Conservation (phyloP, 2,888 invertebrate species). For the Synergus gifuensis region DNA sequence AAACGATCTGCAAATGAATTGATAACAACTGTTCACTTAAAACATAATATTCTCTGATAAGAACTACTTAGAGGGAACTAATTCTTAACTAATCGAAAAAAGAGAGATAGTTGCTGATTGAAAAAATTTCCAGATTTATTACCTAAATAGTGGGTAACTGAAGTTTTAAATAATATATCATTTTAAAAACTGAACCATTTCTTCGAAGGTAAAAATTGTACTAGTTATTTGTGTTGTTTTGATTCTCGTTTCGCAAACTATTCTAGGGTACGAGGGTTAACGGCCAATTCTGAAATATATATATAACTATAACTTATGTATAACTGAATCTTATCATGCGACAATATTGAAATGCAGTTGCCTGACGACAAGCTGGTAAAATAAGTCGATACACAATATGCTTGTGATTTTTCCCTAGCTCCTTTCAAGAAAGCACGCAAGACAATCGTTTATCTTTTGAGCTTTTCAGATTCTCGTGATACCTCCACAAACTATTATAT, state of each 20-base stretch:
- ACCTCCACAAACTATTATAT: slow-evolving; percentile 1
- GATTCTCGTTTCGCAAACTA: not conserved
- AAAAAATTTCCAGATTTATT: not conserved
- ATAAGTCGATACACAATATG: slow-evolving; percentile 68
- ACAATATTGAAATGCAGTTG: slow-evolving; percentile 74
- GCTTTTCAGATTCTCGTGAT: not conserved
- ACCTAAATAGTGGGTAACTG: too few species aligned
- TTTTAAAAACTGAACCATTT: not conserved
- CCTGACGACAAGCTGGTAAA: slow-evolving; percentile 70
- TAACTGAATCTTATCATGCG: slow-evolving; percentile 71
- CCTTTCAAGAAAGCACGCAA: slow-evolving; percentile 56
- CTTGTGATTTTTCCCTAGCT: slow-evolving; percentile 53
- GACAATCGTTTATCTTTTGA: slow-evolving; percentile 51
- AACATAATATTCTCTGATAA: not conserved
- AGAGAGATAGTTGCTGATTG: not conserved
- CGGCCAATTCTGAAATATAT: not conserved
- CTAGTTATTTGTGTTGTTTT: not conserved
- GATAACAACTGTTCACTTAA: not conserved
- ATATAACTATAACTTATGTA: slow-evolving; percentile 56
- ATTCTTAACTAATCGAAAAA: not conserved
- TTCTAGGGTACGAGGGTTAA: not conserved
- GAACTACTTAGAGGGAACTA: not conserved
- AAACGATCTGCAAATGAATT: not conserved
- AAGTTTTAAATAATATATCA: too few species aligned
- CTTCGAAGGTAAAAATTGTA: not conserved